Conservation (phyloP, 2,797 vertebrate species). For the Fringilla coelebs region DNA sequence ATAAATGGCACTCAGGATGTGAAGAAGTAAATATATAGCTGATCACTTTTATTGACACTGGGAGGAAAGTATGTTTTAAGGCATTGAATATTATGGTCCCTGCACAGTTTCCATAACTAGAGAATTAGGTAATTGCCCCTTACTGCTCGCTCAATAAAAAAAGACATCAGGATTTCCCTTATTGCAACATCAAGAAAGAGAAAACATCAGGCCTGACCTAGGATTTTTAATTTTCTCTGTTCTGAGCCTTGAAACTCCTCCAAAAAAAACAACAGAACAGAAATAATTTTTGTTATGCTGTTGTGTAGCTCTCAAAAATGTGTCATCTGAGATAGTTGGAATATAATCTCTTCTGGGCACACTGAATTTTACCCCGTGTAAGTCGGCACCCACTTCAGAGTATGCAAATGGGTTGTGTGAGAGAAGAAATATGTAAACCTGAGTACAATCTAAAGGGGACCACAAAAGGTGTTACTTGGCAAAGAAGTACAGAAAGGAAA, state of each 20-base stretch:
- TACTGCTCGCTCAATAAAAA: not conserved
- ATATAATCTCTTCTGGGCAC: not conserved
- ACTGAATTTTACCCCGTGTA: not conserved
- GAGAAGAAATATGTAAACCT: not conserved
- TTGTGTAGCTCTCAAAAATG: not conserved
- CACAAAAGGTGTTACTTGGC: rapidly evolving
- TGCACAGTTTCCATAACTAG: not conserved
- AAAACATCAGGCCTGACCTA: not conserved
- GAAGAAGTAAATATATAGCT: not conserved
- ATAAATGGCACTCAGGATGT: not conserved
- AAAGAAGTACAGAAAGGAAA: not conserved
- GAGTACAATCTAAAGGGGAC: not conserved
- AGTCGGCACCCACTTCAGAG: not conserved
- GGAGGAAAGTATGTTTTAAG: not conserved
- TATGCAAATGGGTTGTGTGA: not conserved
- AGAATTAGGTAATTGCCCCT: not conserved
- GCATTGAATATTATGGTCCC: not conserved
- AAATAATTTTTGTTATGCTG: not conserved
- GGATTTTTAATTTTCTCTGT: not conserved
- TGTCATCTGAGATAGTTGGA: not conserved
- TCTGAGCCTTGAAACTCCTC: not conserved
- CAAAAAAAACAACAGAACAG: not conserved
- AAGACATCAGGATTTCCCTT: not conserved
- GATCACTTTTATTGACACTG: not conserved
- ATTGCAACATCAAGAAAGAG: not conserved